Evolutionary conservation across 2,797 vertebrate genomes (phyloP).

Genomic region (Toxotes lorentzi): DNA sequence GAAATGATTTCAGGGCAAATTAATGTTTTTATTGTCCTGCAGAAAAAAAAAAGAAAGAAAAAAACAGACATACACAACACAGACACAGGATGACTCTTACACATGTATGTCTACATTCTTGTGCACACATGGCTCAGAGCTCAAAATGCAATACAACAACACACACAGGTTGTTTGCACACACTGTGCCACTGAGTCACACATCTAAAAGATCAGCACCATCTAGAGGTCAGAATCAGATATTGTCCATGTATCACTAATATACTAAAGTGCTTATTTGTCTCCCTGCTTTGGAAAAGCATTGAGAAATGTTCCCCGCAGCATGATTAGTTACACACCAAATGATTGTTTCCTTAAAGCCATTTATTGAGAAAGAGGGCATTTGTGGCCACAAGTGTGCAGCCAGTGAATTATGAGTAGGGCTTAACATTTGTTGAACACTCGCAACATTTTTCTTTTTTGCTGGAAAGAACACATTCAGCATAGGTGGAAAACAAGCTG

Average conservation of each 20-base stretch:
- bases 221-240: slow-evolving; percentile 85
- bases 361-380: slow-evolving; percentile 46
- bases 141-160: slow-evolving; percentile 46
- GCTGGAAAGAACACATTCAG: slow-evolving; percentile 8
- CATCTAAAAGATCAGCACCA: slow-evolving; percentile 92
- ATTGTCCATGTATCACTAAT: slow-evolving; percentile 30
- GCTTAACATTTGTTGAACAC: slow-evolving; percentile 47
- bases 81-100: slow-evolving; percentile 38
- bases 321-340: slow-evolving; percentile 41
- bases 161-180: slow-evolving; percentile 69
- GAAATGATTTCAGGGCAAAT: slow-evolving; percentile 99
- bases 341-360: slow-evolving; percentile 46
- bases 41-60: slow-evolving; percentile 60
- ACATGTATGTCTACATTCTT: slow-evolving; percentile 41
- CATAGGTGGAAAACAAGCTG: slow-evolving; percentile 12
- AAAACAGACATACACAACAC: slow-evolving; percentile 39
- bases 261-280: neutral
- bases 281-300: slow-evolving; percentile 18
- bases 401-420: slow-evolving; percentile 26
- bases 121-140: slow-evolving; percentile 48
- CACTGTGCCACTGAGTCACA: slow-evolving; percentile 57
- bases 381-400: slow-evolving; percentile 47
- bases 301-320: slow-evolving; percentile 40
- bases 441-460: slow-evolving; percentile 13
- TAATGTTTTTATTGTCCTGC: slow-evolving; percentile 98